Conservation (phyloP, 2,797 vertebrate species). For the Sebastes kiyomatsui region DNA sequence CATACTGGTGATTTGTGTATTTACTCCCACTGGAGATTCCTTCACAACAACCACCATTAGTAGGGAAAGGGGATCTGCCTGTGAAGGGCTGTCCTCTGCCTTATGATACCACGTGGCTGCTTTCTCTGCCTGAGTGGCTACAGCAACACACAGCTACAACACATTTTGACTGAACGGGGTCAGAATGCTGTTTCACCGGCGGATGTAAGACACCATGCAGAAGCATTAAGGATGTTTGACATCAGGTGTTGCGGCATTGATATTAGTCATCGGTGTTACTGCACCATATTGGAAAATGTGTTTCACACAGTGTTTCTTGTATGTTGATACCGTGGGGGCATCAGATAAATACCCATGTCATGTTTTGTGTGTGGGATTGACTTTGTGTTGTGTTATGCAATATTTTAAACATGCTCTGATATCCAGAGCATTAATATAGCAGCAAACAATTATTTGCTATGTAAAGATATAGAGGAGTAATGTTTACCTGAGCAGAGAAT, state of each 20-base stretch:
- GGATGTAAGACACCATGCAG: slow-evolving; percentile 5
- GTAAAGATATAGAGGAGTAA: background rate
- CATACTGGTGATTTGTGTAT: slow-evolving; percentile 34
- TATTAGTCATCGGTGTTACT: background rate
- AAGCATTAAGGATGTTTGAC: slow-evolving; percentile 37
- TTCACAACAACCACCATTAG: slow-evolving; percentile 53
- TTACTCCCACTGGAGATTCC: slow-evolving; percentile 57
- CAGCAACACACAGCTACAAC: slow-evolving; percentile 58
- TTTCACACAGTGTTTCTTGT: background rate
- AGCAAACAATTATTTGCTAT: background rate
- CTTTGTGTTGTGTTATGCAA: background rate
- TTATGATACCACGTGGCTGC: slow-evolving; percentile 60
- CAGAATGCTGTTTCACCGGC: slow-evolving; percentile 43
- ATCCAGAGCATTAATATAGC: background rate
- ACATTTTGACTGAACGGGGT: slow-evolving; percentile 77
- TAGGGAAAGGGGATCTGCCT: slow-evolving; percentile 16
- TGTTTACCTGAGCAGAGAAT: background rate
- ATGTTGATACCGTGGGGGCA: background rate
- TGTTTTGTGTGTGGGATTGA: background rate
- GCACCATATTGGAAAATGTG: slow-evolving; percentile 8
- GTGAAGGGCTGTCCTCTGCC: slow-evolving; percentile 47
- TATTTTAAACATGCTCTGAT: background rate
- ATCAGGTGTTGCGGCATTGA: slow-evolving; percentile 20
- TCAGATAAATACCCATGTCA: background rate
- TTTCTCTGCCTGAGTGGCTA: slow-evolving; percentile 61